A percentile compares a stretch with the other conserved stretches of the same genome.
phyloP scores from a whole-genome alignment of 2,113 vertebrate species.

The Patagioenas fasciata region DNA sequence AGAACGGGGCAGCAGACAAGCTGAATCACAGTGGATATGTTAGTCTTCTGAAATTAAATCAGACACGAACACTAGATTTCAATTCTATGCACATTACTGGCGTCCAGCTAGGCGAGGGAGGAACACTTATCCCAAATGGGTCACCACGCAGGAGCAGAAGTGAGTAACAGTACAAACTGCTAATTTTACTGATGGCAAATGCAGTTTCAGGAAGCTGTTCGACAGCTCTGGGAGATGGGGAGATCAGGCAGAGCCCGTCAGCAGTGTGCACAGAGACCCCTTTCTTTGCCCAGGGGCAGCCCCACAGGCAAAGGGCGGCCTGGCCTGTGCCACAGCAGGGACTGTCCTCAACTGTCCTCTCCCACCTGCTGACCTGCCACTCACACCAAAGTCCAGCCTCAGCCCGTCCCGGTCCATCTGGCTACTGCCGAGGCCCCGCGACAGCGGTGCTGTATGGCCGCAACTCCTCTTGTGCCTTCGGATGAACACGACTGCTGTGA shows the following conservation, averaged over 20 bases:
- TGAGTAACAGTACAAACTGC: neutral
- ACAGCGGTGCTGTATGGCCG: fast-evolving
- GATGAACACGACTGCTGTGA: neutral
- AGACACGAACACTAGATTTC: neutral
- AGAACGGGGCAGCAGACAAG: neutral
- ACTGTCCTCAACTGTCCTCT: neutral
- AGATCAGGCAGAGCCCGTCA: neutral
- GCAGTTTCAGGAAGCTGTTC: neutral
- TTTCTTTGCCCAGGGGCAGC: neutral
- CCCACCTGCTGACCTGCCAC: neutral
- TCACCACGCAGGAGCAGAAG: neutral
- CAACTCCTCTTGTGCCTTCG: neutral
- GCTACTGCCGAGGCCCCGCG: neutral
- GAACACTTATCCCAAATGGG: neutral
- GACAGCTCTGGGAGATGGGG: neutral
- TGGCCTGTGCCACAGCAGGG: neutral
- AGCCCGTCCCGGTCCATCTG: neutral
- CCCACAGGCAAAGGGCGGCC: neutral
- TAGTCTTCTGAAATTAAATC: neutral
- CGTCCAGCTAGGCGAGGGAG: neutral
- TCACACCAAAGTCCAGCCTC: neutral
- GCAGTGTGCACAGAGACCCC: neutral
- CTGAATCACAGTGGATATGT: neutral
- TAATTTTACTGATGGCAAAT: neutral
- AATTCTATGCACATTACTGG: neutral